These are phyloP conservation scores for Promerops cafer DNA, from an alignment of 2,113 vertebrate genomes.

Conservation along the genomic window DNA sequence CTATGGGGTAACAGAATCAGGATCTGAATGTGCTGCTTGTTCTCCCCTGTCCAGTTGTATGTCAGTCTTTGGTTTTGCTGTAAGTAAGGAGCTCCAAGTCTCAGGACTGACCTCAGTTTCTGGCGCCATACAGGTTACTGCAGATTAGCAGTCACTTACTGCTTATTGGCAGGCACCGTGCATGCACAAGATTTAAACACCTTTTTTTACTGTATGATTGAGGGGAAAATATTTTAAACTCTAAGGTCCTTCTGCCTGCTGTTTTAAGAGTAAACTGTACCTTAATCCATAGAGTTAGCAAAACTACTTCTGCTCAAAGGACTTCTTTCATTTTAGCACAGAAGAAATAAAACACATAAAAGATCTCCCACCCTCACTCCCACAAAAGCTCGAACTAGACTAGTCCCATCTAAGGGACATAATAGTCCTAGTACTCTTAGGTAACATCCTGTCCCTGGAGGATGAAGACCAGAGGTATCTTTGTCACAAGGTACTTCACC, in stretches of 20 bases:
- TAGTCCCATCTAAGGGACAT: neutral
- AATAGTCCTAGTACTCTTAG: neutral
- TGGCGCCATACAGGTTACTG: neutral
- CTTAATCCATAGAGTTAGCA: neutral
- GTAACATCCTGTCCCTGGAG: neutral
- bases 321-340: neutral
- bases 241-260: neutral
- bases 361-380: neutral
- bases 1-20: neutral
- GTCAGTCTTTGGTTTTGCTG: neutral
- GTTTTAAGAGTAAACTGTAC: neutral
- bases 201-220: neutral
- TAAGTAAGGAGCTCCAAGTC: neutral
- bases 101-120: neutral
- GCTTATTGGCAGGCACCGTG: neutral
- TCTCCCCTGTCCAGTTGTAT: neutral
- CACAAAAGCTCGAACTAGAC: neutral
- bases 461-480: neutral
- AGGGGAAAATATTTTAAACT: neutral
- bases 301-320: neutral
- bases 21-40: neutral
- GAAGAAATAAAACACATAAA: neutral
- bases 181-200: neutral
- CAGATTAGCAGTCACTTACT: neutral
- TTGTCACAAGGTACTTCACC: neutral